phyloP scores from a whole-genome alignment of 2,888 invertebrate species.

The Ditylenchus weischeri region DNA sequence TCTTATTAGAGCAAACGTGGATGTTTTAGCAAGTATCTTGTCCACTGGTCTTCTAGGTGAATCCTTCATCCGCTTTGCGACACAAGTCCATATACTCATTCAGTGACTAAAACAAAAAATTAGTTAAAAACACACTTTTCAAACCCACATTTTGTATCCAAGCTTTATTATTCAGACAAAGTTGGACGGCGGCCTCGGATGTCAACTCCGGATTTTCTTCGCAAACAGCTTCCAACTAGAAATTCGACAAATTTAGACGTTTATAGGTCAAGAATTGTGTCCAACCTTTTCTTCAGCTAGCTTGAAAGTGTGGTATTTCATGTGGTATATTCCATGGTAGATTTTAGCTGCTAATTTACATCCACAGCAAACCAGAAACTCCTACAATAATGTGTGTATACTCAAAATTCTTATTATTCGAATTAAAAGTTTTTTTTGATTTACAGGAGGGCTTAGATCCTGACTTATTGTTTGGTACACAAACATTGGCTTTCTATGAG shows the following conservation, averaged over 20 bases:
- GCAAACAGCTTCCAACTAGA: constrained; percentile 18
- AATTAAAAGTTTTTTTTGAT: no score
- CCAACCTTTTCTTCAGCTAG: constrained; percentile 27
- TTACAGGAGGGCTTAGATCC: no score
- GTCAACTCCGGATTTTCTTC: constrained; percentile 12
- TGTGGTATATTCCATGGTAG: constrained; percentile 27
- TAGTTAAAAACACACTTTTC: neutral
- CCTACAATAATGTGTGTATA: constrained; percentile 1
- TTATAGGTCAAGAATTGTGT: no score
- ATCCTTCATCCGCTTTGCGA: constrained; percentile 19
- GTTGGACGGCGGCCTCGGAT: constrained; percentile 20
- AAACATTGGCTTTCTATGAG: no score
- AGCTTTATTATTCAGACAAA: constrained; percentile 19
- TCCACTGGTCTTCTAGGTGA: no score
- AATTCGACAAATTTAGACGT: no score
- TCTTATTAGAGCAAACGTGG: no score
- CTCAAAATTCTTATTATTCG: no score
- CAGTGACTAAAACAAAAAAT: constrained; percentile 17
- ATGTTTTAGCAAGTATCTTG: no score
- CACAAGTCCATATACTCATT: constrained; percentile 25
- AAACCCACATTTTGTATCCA: constrained; percentile 29
- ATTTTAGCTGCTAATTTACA: constrained; percentile 20
- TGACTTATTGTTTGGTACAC: no score
- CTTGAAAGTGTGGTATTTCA: constrained; percentile 21
- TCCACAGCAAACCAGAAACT: constrained; percentile 23